These are phyloP conservation scores for Odontophorus gujanensis DNA, from an alignment of 2,113 vertebrate species.

Conservation along the genomic window DNA sequence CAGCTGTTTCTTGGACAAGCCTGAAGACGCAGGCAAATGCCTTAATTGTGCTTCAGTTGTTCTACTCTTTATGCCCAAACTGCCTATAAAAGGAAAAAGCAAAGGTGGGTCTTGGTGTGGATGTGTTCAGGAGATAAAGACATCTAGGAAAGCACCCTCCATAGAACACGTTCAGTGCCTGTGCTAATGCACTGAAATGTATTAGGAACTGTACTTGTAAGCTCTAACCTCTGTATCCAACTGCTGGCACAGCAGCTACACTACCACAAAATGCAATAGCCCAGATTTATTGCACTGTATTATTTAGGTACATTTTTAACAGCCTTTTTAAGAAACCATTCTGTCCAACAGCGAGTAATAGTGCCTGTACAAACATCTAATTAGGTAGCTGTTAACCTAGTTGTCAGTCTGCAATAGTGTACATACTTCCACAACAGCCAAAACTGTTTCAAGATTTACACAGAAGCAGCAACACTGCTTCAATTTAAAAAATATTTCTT, in stretches of 20 bases:
- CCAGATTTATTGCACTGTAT: background rate
- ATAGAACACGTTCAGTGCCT: background rate
- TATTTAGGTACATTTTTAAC: background rate
- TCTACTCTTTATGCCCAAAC: slow-evolving; percentile 1
- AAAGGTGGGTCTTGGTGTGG: background rate
- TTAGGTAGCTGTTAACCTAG: background rate
- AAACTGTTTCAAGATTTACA: background rate
- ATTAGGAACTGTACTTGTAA: background rate
- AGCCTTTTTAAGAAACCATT: background rate
- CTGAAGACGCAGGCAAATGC: background rate
- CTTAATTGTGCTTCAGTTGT: background rate
- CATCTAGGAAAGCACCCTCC: background rate
- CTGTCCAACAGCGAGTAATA: background rate
- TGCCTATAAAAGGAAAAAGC: no score
- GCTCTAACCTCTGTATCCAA: background rate
- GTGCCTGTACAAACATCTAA: background rate
- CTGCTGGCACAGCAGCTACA: background rate
- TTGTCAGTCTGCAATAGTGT: background rate
- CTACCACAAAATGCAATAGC: background rate
- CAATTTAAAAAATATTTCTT: background rate
- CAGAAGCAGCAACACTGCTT: background rate
- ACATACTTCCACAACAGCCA: background rate
- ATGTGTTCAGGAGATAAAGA: background rate
- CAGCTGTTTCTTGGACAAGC: background rate
- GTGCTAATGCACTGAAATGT: background rate